Evolutionary conservation across 2,888 invertebrate genomes (phyloP).

Genomic region (Alcis repandata): DNA sequence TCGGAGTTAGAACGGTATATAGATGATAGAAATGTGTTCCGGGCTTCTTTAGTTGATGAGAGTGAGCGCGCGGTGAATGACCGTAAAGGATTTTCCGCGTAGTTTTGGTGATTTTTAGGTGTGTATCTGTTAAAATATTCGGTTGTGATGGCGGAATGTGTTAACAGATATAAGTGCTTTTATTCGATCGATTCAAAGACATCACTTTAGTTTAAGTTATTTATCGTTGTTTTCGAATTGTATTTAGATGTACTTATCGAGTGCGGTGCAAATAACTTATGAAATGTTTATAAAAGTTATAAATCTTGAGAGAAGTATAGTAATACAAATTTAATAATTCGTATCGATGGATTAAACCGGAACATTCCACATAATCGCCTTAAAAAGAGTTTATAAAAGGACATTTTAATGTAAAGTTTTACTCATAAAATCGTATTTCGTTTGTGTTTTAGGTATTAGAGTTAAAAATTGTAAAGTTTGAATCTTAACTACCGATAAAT

Average conservation of each 20-base stretch:
- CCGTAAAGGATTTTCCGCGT: conserved; percentile 50
- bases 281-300: conserved; percentile 56
- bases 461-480: conserved; percentile 32
- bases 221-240: conserved; percentile 58
- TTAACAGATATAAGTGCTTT: conserved; percentile 48
- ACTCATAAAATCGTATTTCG: conserved; percentile 45
- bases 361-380: conserved; percentile 48
- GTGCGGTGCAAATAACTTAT: conserved; percentile 66
- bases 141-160: conserved; percentile 31
- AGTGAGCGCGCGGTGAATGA: conserved; percentile 49
- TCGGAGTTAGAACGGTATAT: conserved; percentile 61
- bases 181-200: conserved; percentile 54
- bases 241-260: conserved; percentile 57
- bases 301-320: conserved; percentile 62
- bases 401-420: conserved; percentile 45
- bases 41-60: conserved; percentile 58
- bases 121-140: conserved; percentile 40
- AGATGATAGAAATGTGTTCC: conserved; percentile 77
- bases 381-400: conserved; percentile 46
- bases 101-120: conserved; percentile 38
- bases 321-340: conserved; percentile 57
- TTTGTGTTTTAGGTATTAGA: conserved; percentile 42
- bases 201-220: conserved; percentile 61
- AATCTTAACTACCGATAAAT: conserved; percentile 30
- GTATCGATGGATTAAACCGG: conserved; percentile 45